Evolutionary conservation across 2,797 vertebrate genomes (phyloP).

Genomic region (Thaleichthys pacificus): DNA sequence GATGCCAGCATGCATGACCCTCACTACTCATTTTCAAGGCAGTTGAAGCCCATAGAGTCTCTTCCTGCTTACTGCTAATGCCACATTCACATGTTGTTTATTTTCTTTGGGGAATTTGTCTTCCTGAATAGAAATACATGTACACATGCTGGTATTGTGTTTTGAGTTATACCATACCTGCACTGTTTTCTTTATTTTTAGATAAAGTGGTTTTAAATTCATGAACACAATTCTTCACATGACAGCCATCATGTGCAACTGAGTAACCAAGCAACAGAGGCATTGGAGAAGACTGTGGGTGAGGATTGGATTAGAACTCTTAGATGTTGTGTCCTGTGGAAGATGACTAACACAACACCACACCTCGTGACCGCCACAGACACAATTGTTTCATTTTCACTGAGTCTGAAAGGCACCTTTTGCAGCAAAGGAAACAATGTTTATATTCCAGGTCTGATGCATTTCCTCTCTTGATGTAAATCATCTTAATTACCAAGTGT

Average conservation of each 20-base stretch:
- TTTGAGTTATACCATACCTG: neutral
- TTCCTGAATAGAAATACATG: constrained; percentile 45
- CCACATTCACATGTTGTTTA: constrained; percentile 44
- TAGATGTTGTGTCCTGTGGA: neutral
- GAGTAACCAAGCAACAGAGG: neutral
- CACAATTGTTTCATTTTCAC: constrained; percentile 17
- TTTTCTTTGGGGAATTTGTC: constrained; percentile 54
- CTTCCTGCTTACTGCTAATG: constrained; percentile 64
- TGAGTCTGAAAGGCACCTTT: constrained; percentile 31
- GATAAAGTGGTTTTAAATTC: too few species aligned
- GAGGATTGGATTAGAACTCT: neutral
- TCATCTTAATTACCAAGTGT: constrained; percentile 47
- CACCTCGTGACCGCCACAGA: too few species aligned
- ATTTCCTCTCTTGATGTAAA: constrained; percentile 33
- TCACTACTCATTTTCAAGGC: constrained; percentile 62
- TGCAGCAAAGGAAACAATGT: constrained; percentile 28
- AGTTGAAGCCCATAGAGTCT: constrained; percentile 67
- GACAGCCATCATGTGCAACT: neutral
- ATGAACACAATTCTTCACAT: too few species aligned
- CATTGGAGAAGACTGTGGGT: neutral
- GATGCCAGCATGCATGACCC: constrained; percentile 56
- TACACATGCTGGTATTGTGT: neutral
- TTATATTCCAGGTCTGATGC: constrained; percentile 28
- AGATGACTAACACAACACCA: neutral
- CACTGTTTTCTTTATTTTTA: neutral